phyloP scores from a whole-genome alignment of 1,140 invertebrate species.

The Lanistes nyassanus region DNA sequence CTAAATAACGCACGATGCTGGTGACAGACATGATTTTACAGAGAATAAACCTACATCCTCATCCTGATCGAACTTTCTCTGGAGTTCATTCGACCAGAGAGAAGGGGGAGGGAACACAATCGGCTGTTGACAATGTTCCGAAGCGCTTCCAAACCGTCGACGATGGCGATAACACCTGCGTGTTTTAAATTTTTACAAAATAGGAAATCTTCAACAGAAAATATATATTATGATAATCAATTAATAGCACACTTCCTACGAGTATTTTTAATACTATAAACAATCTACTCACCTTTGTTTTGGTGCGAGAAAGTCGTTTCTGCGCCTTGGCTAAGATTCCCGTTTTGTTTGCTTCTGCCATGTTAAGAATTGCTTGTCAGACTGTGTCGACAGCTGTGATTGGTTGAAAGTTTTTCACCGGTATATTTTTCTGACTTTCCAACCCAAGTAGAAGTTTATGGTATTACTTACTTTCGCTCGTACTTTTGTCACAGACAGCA shows the following conservation, averaged over 20 bases:
- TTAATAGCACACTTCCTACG: background rate
- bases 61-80: too few relatives aligned
- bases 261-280: background rate
- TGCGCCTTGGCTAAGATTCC: slow-evolving; percentile 44
- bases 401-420: slow-evolving; percentile 29
- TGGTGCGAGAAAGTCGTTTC: slow-evolving; percentile 45
- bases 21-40: too few relatives aligned
- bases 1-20: too few relatives aligned
- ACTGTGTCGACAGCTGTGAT: slow-evolving; percentile 39
- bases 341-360: slow-evolving; percentile 46
- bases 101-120: slow-evolving; percentile 24
- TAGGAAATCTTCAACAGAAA: background rate
- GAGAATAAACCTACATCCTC: too few relatives aligned
- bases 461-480: background rate
- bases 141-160: slow-evolving; percentile 4
- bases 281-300: slow-evolving; percentile 45
- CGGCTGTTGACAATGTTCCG: too few relatives aligned
- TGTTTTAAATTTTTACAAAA: background rate
- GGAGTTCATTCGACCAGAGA: background rate
- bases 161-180: slow-evolving; percentile 12
- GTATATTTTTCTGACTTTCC: background rate
- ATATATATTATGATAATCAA: background rate
- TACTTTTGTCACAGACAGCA: background rate
- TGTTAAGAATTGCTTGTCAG: slow-evolving; percentile 28
- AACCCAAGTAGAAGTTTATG: slow-evolving; percentile 3